Evolutionary conservation across 2,113 vertebrate genomes (phyloP).

Genomic region (Morone saxatilis): DNA sequence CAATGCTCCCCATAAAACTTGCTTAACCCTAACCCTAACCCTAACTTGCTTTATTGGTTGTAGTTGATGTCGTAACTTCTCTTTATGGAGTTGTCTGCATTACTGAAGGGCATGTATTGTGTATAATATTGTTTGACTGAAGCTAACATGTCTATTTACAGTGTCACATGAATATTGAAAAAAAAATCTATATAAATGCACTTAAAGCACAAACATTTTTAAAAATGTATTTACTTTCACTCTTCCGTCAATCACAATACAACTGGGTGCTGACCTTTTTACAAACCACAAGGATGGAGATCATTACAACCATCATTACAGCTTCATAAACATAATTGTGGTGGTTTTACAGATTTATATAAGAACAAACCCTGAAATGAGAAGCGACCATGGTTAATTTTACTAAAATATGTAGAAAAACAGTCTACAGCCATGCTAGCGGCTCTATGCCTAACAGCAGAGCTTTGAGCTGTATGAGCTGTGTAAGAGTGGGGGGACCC

Average conservation of each 20-base stretch:
- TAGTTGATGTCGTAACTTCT: background rate
- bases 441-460: background rate
- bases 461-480: too few relatives aligned
- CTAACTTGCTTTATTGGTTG: background rate
- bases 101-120: background rate
- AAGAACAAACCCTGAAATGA: background rate
- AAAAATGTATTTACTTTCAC: background rate
- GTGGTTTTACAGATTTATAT: background rate
- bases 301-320: background rate
- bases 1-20: background rate
- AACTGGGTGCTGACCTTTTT: background rate
- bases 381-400: background rate
- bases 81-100: constrained; percentile 11
- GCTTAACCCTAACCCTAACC: background rate
- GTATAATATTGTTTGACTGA: background rate
- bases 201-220: background rate
- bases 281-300: background rate
- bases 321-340: background rate
- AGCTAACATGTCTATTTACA: background rate
- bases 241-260: background rate
- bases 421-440: background rate
- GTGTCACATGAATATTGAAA: background rate
- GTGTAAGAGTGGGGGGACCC: too few relatives aligned
- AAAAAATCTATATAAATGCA: background rate
- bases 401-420: background rate